A percentile compares a stretch with the other conserved stretches of the same genome.
Conservation (phyloP, 1,140 invertebrate species). For the Homalodisca vitripennis region DNA sequence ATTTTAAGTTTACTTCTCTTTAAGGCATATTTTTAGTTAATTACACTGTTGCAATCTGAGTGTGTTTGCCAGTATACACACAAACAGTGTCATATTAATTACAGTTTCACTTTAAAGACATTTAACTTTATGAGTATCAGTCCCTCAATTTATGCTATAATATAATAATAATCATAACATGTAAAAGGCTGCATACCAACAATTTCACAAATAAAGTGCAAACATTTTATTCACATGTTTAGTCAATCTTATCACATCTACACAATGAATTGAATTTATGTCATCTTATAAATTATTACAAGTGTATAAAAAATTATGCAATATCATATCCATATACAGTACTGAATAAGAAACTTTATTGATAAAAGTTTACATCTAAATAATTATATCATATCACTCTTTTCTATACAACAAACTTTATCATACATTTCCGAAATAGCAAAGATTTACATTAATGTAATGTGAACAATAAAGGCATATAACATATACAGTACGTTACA, state of each 20-base stretch:
- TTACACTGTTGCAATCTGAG: too few species aligned
- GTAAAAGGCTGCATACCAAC: too few species aligned
- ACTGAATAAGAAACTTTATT: background rate
- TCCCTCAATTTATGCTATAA: too few species aligned
- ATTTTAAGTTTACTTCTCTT: too few species aligned
- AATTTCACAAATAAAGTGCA: slow-evolving; percentile 8
- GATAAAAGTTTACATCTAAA: too few species aligned
- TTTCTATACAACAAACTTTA: background rate
- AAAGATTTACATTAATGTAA: background rate
- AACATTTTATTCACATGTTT: slow-evolving; percentile 25
- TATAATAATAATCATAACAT: too few species aligned
- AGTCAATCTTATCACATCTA: slow-evolving; percentile 4
- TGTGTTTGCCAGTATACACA: too few species aligned
- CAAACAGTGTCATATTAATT: too few species aligned
- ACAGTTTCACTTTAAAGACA: too few species aligned
- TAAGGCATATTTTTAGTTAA: too few species aligned
- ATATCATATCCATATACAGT: background rate
- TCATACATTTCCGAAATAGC: background rate
- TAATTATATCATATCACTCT: too few species aligned
- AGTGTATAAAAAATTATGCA: slow-evolving; percentile 5
- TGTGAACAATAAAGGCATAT: background rate
- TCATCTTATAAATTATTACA: slow-evolving; percentile 9
- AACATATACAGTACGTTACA: background rate
- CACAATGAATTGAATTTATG: background rate
- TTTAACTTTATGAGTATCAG: too few species aligned